Evolutionary conservation across 1,140 invertebrate species (phyloP), one percentile per base, ranked within the genome.

Genomic region (Drosophila virilis): DNA sequence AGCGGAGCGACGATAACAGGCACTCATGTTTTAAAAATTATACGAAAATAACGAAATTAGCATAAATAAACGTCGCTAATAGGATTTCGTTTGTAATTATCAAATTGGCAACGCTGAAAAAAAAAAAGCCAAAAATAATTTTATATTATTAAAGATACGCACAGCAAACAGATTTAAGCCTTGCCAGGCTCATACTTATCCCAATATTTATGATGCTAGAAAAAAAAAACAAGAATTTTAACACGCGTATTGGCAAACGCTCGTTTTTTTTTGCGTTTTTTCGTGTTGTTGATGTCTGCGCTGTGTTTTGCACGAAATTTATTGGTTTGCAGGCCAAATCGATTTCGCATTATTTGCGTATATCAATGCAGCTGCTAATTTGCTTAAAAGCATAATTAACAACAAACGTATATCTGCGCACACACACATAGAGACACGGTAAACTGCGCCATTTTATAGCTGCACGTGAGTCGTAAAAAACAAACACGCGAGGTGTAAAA

Each of bases 381-480:
- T 86, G 83, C 79, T 86, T 88, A 88, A 86, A 86, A 86, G 83
- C 83, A 88, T 86, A 86, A 86, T 86, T 86, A 86, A 86, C 83
- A 82, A 45, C 76, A 35, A 10, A 57, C 70, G 38, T n/a, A 58
- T 28, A 54, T 17, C 15, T 33, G 22, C 50, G 50, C 37, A 37
- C 40, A 46, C 37, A 52, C 65, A 32, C 32, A 15, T 15, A 15
- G 22, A 28, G 22, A 28, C 22, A 58, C 12, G 35, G 43, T 35
- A 37, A 57, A 59, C 52, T 50, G 62, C 28, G 58, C 54, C 48
- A 70, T 75, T 86, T 86, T 88, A 88, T 77, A 37, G 72, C 45
- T 68, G 60, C 68, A 76, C 79, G 78, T 78, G 79, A 79, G 76
- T 79, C 75, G 78, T 88, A 86, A 88, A 88, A 85, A 85, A 74